Evolutionary conservation across 2,888 invertebrate species (phyloP).

Genomic region (Lasioglossum figueresi): DNA sequence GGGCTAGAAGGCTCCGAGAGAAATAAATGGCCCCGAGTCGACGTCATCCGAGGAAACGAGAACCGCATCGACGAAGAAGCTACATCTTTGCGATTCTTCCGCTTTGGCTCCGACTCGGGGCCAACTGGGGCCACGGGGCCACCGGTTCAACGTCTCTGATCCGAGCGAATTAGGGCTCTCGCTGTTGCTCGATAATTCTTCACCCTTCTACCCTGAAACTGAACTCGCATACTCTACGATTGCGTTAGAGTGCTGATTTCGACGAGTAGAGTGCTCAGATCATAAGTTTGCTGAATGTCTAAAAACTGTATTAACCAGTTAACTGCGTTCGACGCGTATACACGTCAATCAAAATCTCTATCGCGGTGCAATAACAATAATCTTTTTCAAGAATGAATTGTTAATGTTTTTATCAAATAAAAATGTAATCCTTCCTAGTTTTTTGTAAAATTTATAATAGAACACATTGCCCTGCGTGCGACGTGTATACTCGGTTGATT

Average conservation of each 20-base stretch:
- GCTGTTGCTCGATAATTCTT: neutral
- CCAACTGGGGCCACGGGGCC: neutral
- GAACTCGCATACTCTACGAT: neutral
- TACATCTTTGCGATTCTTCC: neutral
- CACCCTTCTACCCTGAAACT: neutral
- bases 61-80: neutral
- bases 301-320: neutral
- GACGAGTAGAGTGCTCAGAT: neutral
- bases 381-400: too few species aligned
- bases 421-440: too few species aligned
- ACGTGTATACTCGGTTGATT: too few species aligned
- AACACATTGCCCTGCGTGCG: too few species aligned
- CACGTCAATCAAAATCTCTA: too few species aligned
- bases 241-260: neutral
- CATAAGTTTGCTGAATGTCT: neutral
- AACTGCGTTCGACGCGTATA: too few species aligned
- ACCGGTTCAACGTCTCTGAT: neutral
- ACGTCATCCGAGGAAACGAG: neutral
- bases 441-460: too few species aligned
- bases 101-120: conserved; percentile 2
- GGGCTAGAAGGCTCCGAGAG: neutral
- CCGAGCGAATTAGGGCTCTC: neutral
- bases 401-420: too few species aligned
- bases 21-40: neutral
- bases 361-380: too few species aligned